phyloP scores from a whole-genome alignment of 2,888 invertebrate species.

The Xestia xanthographa region DNA sequence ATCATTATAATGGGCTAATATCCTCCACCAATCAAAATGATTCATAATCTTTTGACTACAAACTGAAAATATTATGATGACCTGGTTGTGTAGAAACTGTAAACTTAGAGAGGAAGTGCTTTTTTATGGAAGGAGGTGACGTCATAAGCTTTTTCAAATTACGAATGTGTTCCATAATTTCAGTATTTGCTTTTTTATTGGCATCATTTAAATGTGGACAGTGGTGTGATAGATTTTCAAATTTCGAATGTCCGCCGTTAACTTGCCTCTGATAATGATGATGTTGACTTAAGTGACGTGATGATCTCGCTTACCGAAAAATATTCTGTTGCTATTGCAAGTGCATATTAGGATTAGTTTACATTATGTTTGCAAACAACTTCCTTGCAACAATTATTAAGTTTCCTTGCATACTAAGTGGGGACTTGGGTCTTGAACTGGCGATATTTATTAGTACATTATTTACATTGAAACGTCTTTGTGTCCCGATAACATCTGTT shows the following conservation, averaged over 20 bases:
- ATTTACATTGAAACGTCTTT: not conserved
- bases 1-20: conserved; percentile 66
- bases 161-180: conserved; percentile 1
- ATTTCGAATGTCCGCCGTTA: not conserved
- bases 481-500: conserved; percentile 10
- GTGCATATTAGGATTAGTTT: not conserved
- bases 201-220: not conserved
- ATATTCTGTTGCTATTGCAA: not conserved
- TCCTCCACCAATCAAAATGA: conserved; percentile 67
- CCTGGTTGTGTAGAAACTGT: conserved; percentile 55
- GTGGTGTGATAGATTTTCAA: not conserved
- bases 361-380: not conserved
- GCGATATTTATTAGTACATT: not conserved
- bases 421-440: not conserved
- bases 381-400: no score
- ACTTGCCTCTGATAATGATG: not conserved
- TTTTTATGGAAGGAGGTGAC: conserved; percentile 37
- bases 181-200: conserved; percentile 7
- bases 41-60: conserved; percentile 57
- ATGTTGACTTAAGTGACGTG: not conserved
- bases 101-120: conserved; percentile 54
- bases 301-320: not conserved
- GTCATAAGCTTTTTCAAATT: conserved; percentile 27
- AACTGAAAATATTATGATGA: conserved; percentile 67
- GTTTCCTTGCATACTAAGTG: no score